Conservation (phyloP, 2,113 vertebrate species). For the Girardinichthys multiradiatus region DNA sequence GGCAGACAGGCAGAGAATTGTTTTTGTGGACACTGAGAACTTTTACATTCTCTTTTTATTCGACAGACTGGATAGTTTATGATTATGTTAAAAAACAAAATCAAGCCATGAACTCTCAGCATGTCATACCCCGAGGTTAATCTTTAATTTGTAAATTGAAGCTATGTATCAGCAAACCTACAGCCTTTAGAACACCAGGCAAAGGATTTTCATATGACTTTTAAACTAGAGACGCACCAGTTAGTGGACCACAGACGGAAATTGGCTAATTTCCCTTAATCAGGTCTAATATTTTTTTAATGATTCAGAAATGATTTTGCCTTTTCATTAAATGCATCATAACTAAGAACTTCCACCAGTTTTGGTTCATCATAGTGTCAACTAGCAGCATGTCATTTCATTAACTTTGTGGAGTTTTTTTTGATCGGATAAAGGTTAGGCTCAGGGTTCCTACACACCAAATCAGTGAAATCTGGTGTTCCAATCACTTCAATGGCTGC, state of each 20-base stretch:
- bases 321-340: too few relatives aligned
- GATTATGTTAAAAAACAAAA: conserved; percentile 62
- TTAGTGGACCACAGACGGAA: background rate
- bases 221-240: background rate
- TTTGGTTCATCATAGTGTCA: too few relatives aligned
- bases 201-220: background rate
- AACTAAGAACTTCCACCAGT: too few relatives aligned
- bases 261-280: background rate
- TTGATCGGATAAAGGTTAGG: background rate
- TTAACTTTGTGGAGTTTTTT: background rate
- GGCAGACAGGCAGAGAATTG: conserved; percentile 65
- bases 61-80: conserved; percentile 79
- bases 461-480: too few relatives aligned
- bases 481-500: too few relatives aligned
- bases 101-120: conserved; percentile 29
- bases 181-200: background rate
- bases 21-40: conserved; percentile 66
- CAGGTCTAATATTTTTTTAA: background rate
- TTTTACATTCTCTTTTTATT: conserved; percentile 77
- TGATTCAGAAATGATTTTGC: background rate
- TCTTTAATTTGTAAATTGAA: background rate
- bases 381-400: too few relatives aligned
- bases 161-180: background rate
- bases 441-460: background rate
- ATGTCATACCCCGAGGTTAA: background rate